These are phyloP conservation scores for Lates japonicus DNA, from an alignment of 2,797 vertebrate genomes.

Conservation along the genomic window DNA sequence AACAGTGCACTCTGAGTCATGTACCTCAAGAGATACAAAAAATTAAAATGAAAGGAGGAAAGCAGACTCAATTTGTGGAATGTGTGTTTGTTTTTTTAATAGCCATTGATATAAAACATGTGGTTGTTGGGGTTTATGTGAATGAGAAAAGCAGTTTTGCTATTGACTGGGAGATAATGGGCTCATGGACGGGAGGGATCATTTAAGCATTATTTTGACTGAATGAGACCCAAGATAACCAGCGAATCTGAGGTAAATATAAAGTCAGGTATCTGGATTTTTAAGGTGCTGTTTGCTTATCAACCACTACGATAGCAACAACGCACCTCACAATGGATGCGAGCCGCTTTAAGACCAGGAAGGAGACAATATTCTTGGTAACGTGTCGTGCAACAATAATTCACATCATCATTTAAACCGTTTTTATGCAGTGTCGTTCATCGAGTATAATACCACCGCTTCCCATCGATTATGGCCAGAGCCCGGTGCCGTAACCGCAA, in stretches of 20 bases:
- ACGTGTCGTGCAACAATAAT: neutral
- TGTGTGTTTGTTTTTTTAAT: conserved; percentile 20
- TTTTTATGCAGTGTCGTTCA: rapidly evolving
- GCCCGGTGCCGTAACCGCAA: neutral
- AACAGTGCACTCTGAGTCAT: conserved; percentile 40
- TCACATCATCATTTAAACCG: neutral
- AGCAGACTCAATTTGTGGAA: conserved; percentile 14
- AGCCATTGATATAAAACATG: too few relatives aligned
- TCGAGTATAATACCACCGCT: neutral
- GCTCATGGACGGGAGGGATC: neutral
- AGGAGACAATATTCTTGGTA: neutral
- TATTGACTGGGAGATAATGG: neutral
- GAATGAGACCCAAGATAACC: neutral
- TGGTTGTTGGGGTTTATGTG: neutral
- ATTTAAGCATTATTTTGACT: too few relatives aligned
- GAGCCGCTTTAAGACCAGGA: conserved; percentile 2
- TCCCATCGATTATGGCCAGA: neutral
- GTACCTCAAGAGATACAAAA: conserved; percentile 35
- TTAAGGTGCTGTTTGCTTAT: rapidly evolving
- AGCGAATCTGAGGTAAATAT: too few relatives aligned
- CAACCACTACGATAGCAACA: conserved; percentile 56
- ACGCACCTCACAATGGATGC: neutral
- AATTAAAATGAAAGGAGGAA: conserved; percentile 48
- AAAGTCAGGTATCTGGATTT: neutral
- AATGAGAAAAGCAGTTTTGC: neutral